Conservation (phyloP, 2,113 vertebrate species). For the Lepus americanus region DNA sequence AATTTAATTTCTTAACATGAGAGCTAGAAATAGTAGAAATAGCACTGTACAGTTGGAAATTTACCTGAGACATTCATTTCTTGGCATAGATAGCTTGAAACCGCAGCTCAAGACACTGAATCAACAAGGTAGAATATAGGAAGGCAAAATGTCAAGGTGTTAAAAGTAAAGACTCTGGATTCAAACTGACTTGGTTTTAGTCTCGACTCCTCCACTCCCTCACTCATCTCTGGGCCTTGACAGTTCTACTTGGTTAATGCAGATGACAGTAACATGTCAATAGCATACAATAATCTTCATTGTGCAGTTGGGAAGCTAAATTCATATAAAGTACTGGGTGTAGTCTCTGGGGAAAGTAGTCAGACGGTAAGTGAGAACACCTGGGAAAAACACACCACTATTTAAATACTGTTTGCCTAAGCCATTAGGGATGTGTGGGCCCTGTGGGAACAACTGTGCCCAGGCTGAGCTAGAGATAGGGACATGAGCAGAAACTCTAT, state of each 20-base stretch:
- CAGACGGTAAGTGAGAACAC: neutral
- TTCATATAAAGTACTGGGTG: neutral
- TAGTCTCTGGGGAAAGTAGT: neutral
- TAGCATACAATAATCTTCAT: neutral
- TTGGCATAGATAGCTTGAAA: neutral
- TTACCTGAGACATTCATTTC: neutral
- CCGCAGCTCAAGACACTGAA: neutral
- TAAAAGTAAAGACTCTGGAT: neutral
- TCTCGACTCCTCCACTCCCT: neutral
- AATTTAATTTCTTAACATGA: neutral
- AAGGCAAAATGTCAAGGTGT: neutral
- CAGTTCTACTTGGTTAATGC: neutral
- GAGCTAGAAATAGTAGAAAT: constrained; percentile 35
- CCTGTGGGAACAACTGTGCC: neutral
- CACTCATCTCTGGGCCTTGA: neutral
- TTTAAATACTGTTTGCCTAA: neutral
- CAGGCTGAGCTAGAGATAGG: neutral
- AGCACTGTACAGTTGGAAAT: neutral
- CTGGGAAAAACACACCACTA: neutral
- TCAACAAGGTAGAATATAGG: neutral
- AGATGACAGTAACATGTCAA: neutral
- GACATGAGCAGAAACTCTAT: neutral
- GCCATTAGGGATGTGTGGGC: neutral
- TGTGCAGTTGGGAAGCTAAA: neutral
- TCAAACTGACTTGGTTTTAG: neutral